phyloP scores from a whole-genome alignment of 2,113 vertebrate species.

The Falco punctatus region DNA sequence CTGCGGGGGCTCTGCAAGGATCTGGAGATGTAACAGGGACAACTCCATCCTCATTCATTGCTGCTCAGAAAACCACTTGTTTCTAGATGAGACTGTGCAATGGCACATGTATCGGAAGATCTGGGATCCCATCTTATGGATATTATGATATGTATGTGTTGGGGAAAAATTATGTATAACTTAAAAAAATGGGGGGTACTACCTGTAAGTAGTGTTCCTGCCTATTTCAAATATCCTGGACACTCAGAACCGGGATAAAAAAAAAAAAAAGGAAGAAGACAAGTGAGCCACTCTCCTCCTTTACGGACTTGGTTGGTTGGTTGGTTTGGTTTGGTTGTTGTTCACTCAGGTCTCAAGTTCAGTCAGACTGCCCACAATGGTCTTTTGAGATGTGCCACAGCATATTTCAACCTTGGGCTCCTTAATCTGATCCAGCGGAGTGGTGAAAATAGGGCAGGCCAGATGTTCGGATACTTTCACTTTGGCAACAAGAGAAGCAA shows the following conservation, averaged over 20 bases:
- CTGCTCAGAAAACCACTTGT: background rate
- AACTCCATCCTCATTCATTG: background rate
- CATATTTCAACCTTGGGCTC: conserved; percentile 66
- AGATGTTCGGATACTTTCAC: conserved; percentile 74
- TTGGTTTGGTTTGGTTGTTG: background rate
- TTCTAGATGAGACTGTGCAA: background rate
- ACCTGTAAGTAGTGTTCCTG: background rate
- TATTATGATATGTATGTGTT: background rate
- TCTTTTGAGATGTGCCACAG: conserved; percentile 49
- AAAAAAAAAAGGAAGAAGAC: background rate
- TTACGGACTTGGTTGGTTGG: background rate
- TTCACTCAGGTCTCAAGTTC: background rate
- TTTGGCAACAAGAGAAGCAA: conserved; percentile 71
- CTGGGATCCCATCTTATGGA: background rate
- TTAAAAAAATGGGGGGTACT: background rate
- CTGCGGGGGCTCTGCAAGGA: background rate
- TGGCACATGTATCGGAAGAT: background rate
- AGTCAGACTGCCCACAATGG: background rate
- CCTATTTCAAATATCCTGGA: background rate
- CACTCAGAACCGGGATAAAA: background rate
- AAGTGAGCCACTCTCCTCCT: background rate
- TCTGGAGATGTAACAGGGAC: background rate
- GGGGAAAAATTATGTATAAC: background rate
- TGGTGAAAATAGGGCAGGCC: conserved; percentile 69
- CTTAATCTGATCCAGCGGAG: conserved; percentile 70